These are phyloP conservation scores for Leptosomus discolor DNA, from an alignment of 2,113 vertebrate species.

Conservation along the genomic window DNA sequence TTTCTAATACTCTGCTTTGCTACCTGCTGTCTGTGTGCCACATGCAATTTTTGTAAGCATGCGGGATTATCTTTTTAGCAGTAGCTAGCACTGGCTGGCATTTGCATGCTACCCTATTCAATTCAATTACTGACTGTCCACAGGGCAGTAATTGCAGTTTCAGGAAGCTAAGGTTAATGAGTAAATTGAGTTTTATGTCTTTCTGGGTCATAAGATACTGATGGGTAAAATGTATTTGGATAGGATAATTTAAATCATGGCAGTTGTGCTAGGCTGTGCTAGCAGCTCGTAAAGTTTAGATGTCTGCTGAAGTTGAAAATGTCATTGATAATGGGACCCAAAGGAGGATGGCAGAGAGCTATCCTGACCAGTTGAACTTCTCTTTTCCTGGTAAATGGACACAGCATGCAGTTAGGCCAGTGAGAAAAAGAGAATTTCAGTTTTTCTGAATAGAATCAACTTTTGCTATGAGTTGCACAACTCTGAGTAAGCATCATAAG, in stretches of 20 bases:
- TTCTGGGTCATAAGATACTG: not conserved
- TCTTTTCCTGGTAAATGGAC: not conserved
- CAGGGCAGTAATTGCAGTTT: constrained; percentile 19
- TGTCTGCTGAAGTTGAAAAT: not conserved
- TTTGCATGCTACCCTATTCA: not conserved
- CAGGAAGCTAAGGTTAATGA: constrained; percentile 44
- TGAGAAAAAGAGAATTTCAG: not conserved
- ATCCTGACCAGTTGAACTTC: not conserved
- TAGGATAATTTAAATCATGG: not conserved
- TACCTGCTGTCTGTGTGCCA: not conserved
- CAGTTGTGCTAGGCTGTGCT: not conserved
- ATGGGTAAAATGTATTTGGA: not conserved
- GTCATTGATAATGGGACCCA: not conserved
- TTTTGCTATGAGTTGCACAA: not conserved
- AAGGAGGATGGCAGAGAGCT: not conserved
- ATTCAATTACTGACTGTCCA: constrained; percentile 11
- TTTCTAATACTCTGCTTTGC: not conserved
- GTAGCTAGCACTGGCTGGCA: not conserved
- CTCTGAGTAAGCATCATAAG: not conserved
- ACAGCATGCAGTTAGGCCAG: not conserved
- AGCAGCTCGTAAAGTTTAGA: not conserved
- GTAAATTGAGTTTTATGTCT: constrained; percentile 25
- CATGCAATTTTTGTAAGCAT: not conserved
- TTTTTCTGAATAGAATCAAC: not conserved
- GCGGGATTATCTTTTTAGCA: not conserved